A percentile compares a stretch with the other conserved stretches of the same genome.
Conservation (phyloP, 2,113 vertebrate genomes). For the Neotragus pygmaeus region DNA sequence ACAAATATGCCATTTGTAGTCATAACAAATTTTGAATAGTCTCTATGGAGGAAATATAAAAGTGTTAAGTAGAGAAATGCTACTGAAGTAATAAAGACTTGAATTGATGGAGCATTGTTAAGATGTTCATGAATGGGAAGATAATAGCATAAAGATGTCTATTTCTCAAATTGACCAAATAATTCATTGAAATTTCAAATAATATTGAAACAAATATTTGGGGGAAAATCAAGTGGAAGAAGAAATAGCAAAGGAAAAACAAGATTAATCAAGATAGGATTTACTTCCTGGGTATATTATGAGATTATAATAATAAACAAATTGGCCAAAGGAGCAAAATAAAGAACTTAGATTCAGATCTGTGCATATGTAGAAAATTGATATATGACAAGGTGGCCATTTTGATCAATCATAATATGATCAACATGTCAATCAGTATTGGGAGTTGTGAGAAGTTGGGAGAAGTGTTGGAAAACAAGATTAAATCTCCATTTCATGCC, state of each 20-base stretch:
- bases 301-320: background rate
- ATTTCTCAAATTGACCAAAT: background rate
- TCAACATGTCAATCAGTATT: background rate
- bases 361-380: background rate
- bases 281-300: background rate
- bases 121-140: background rate
- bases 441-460: too few relatives aligned
- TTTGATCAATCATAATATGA: too few relatives aligned
- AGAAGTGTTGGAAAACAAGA: background rate
- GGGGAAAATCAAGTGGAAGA: background rate
- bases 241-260: background rate
- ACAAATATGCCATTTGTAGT: background rate
- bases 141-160: background rate
- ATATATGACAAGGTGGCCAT: background rate
- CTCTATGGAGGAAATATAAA: background rate
- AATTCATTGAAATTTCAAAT: background rate
- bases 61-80: background rate
- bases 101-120: background rate
- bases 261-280: background rate
- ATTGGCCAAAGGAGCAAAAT: background rate
- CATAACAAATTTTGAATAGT: background rate
- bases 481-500: background rate
- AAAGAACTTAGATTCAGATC: background rate
- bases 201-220: background rate
- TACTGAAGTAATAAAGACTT: background rate